Evolutionary conservation across 1,140 invertebrate species (phyloP).

Genomic region (Calephelis nemesis): DNA sequence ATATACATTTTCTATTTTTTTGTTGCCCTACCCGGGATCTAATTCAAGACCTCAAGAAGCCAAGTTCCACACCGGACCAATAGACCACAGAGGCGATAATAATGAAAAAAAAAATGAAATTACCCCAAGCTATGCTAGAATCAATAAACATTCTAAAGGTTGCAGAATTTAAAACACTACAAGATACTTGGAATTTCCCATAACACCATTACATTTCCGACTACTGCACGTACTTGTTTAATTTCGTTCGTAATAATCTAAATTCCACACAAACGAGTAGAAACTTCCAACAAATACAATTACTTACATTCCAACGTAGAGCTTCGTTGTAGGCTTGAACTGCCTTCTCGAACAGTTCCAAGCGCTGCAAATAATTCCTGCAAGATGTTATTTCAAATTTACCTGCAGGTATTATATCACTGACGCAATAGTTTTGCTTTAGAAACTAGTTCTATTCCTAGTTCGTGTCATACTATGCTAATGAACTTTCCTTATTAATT

Average conservation of each 20-base stretch:
- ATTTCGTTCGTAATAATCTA: background rate
- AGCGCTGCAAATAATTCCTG: constrained; percentile 69
- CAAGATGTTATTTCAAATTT: constrained; percentile 32
- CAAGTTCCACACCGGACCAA: too few relatives aligned
- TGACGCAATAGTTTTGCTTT: background rate
- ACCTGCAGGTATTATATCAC: constrained; percentile 16
- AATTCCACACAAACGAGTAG: background rate
- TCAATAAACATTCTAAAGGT: too few relatives aligned
- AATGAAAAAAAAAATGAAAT: too few relatives aligned
- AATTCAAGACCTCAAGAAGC: too few relatives aligned
- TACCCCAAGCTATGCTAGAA: too few relatives aligned
- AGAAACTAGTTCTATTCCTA: constrained; percentile 10
- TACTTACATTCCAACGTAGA: constrained; percentile 67
- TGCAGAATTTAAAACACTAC: too few relatives aligned
- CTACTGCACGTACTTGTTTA: too few relatives aligned
- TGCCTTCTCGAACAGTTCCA: constrained; percentile 68
- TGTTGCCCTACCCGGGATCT: too few relatives aligned
- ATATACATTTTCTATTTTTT: too few relatives aligned
- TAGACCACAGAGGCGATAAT: too few relatives aligned
- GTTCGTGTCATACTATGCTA: constrained; percentile 3
- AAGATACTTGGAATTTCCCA: too few relatives aligned
- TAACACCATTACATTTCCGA: too few relatives aligned
- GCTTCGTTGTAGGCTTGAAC: constrained; percentile 69
- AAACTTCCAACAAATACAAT: constrained; percentile 24
- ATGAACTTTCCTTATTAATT: background rate